Evolutionary conservation across 2,797 vertebrate genomes (phyloP).

Genomic region (Xenopus petersii): DNA sequence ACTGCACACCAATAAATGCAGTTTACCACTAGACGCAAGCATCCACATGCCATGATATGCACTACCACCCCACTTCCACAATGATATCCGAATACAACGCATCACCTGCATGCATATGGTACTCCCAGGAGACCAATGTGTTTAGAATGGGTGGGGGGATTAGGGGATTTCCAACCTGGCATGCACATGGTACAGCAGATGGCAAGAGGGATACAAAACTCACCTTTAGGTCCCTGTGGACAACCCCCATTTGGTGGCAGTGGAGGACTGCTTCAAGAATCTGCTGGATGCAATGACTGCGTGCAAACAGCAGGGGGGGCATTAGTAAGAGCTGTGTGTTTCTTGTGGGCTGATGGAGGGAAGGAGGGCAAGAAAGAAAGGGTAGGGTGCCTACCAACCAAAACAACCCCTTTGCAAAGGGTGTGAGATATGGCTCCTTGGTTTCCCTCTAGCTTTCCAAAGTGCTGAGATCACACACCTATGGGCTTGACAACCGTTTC

Average conservation of each 20-base stretch:
- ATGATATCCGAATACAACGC: constrained; percentile 26
- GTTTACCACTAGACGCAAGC: constrained; percentile 1
- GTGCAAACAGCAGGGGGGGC: constrained; percentile 68
- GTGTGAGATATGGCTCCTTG: background rate
- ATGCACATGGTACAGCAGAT: constrained; percentile 37
- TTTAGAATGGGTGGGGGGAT: constrained; percentile 4
- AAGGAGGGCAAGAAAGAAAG: constrained; percentile 28
- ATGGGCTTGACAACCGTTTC: too few species aligned
- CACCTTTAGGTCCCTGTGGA: constrained; percentile 87
- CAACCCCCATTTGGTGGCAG: constrained; percentile 95
- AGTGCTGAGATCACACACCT: background rate
- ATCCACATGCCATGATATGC: constrained; percentile 28
- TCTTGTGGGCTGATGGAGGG: constrained; percentile 48
- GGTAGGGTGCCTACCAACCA: constrained; percentile 40
- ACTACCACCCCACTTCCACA: constrained; percentile 28
- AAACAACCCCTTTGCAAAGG: constrained; percentile 32
- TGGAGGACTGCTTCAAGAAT: constrained; percentile 95
- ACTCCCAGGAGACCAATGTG: constrained; percentile 15
- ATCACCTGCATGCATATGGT: constrained; percentile 37
- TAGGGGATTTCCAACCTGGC: constrained; percentile 25
- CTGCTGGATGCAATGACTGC: constrained; percentile 97
- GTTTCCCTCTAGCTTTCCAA: background rate
- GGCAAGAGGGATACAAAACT: constrained; percentile 50
- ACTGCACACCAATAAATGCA: constrained; percentile 30
- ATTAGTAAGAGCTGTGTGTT: constrained; percentile 56